Percentiles rank a stretch among this genome's conserved stretches.
Conservation (phyloP, 2,113 vertebrate genomes). For the Sebastes schlegelii region DNA sequence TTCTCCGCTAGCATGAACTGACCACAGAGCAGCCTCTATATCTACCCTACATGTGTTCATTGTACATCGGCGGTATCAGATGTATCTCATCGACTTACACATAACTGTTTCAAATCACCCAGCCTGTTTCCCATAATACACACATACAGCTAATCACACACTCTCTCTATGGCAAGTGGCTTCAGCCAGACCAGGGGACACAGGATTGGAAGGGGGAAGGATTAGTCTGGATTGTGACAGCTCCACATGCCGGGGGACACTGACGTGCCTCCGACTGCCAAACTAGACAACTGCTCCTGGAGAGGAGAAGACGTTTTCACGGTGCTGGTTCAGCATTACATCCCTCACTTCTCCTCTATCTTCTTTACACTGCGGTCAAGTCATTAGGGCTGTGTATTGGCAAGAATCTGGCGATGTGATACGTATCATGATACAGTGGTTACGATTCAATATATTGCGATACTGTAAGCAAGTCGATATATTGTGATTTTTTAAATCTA, state of each 20-base stretch:
- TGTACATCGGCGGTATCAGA: slow-evolving; percentile 17
- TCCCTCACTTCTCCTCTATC: background rate
- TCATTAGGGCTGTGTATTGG: background rate
- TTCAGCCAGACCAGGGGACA: slow-evolving; percentile 32
- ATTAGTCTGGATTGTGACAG: slow-evolving; percentile 67
- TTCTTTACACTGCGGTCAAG: background rate
- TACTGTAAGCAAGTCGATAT: too few species aligned
- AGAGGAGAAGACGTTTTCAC: slow-evolving; percentile 6
- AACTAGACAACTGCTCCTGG: slow-evolving; percentile 45
- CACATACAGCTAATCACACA: background rate
- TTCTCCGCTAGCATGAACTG: slow-evolving; percentile 6
- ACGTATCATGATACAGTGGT: too few species aligned
- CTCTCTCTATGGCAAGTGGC: slow-evolving; percentile 9
- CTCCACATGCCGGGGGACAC: slow-evolving; percentile 50
- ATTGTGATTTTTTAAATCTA: too few species aligned
- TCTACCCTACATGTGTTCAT: slow-evolving; percentile 9
- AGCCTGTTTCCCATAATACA: slow-evolving; percentile 32
- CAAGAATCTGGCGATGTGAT: too few species aligned
- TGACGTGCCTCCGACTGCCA: slow-evolving; percentile 35
- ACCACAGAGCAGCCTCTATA: slow-evolving; percentile 1
- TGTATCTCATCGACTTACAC: slow-evolving; percentile 1
- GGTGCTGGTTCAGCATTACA: background rate
- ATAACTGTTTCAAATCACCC: slow-evolving; percentile 37
- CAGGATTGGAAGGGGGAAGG: slow-evolving; percentile 34
- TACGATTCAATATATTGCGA: too few species aligned